Conservation (phyloP, 2,888 invertebrate genomes). For the Amphipyra berbera region DNA sequence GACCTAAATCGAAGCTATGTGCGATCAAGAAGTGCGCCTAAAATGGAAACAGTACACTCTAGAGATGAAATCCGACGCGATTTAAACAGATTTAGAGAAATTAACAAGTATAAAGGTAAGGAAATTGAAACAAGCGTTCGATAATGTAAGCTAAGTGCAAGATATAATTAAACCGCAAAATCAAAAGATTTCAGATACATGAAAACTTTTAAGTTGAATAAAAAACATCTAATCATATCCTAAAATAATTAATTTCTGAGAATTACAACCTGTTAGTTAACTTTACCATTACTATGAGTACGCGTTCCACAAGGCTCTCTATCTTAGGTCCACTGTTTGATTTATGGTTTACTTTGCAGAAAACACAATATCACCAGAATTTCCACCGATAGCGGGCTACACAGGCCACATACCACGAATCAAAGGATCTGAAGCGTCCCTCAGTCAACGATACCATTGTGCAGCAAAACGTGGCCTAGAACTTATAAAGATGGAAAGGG, state of each 20-base stretch:
- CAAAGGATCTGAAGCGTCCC: slow-evolving; percentile 91
- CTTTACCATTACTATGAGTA: background rate
- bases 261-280: background rate
- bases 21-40: slow-evolving; percentile 88
- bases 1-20: slow-evolving; percentile 83
- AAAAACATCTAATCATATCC: background rate
- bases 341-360: slow-evolving; percentile 79
- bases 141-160: slow-evolving; percentile 1
- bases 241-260: background rate
- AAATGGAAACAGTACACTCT: slow-evolving; percentile 89
- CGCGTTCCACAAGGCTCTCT: slow-evolving; percentile 45
- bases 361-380: slow-evolving; percentile 91
- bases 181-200: background rate
- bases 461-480: slow-evolving; percentile 91
- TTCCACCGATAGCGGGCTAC: slow-evolving; percentile 93
- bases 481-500: slow-evolving; percentile 89
- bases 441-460: slow-evolving; percentile 92
- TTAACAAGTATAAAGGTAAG: slow-evolving; percentile 88
- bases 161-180: background rate
- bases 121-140: slow-evolving; percentile 3
- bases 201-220: background rate
- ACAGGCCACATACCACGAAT: slow-evolving; percentile 93
- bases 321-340: slow-evolving; percentile 20
- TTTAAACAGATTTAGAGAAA: slow-evolving; percentile 86
- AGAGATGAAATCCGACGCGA: slow-evolving; percentile 88